Evolutionary conservation across 1,140 invertebrate species (phyloP), one percentile per base, ranked within the genome.

Genomic region (Bactericera cockerelli): DNA sequence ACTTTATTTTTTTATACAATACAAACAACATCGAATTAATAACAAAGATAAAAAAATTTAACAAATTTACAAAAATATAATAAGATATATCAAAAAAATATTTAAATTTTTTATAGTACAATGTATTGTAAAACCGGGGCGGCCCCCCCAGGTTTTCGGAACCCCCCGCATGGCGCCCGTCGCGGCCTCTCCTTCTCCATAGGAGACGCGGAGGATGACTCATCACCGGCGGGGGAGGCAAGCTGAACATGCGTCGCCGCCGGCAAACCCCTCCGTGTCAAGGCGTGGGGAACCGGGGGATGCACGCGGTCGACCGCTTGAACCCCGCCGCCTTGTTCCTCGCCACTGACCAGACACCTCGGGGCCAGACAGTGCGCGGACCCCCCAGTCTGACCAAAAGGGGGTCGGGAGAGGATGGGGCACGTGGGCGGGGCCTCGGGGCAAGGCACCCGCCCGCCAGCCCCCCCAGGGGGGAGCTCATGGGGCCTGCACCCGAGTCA

Each of bases 301-400:
- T n/a, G n/a, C 21, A 26, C 24, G 25, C 14, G n/a, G 24, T n/a
- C 21, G 13, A 6, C 4, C 13, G 13, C 28, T 31, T 13, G 28
- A 4, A 4, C 28, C 28, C 4, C 4, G 28, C 28, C 4, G 4
- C 13, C 4, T 31, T 13, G 13, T 31, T 6, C 28, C 77, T 13
- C 72, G 79, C 16, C 79, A 81, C 65, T 74, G 79, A 77, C 16
- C 78, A 81, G 66, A 81, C 79, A 0, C 78, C 65, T 81, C 79
- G 1, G 79, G 81, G 68, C 79, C 79, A 0, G 67, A 66, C 26
- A 31, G 28, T 31, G 4, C 13, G 28, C 13, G 13, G 66, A n/a
- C 21, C 58, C 13, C 58, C 63, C 19, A 31, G 33, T 22, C 61
- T n/a, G 31, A 56, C 4, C 28, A 4, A 31, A 31, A 13, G 28